Evolutionary conservation across 2,113 vertebrate genomes (phyloP).

Genomic region (Onychorhynchus coronatus): DNA sequence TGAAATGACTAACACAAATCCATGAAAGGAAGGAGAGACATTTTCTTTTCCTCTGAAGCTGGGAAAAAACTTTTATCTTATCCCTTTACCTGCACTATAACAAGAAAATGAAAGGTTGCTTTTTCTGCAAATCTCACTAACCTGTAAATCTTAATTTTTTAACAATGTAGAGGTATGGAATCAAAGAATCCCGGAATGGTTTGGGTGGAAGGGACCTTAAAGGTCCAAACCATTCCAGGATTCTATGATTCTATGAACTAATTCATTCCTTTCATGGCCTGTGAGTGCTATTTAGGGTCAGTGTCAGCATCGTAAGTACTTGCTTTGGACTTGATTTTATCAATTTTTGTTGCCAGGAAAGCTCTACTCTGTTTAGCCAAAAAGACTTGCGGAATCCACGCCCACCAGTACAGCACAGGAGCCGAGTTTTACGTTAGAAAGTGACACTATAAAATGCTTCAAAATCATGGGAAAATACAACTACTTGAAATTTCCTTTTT

Average conservation of each 20-base stretch:
- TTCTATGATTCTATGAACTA: neutral
- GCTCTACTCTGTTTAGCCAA: neutral
- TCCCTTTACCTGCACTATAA: neutral
- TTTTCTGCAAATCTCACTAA: neutral
- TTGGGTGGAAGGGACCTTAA: neutral
- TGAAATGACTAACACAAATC: neutral
- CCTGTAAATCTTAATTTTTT: neutral
- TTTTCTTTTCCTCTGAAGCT: neutral
- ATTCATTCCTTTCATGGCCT: neutral
- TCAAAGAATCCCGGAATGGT: too few relatives aligned
- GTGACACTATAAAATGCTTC: neutral
- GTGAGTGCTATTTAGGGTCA: neutral
- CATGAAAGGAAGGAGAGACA: neutral
- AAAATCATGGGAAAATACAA: neutral
- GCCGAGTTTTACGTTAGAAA: neutral
- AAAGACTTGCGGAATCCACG: neutral
- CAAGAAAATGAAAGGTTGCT: neutral
- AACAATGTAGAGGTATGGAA: neutral
- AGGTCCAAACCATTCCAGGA: neutral
- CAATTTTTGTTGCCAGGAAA: neutral
- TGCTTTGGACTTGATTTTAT: neutral
- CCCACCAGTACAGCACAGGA: neutral
- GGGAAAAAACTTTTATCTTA: neutral
- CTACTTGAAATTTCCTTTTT: neutral
- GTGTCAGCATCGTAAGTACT: neutral